These are phyloP conservation scores for Dasyurus viverrinus DNA, from an alignment of 2,113 vertebrate species.

Conservation along the genomic window DNA sequence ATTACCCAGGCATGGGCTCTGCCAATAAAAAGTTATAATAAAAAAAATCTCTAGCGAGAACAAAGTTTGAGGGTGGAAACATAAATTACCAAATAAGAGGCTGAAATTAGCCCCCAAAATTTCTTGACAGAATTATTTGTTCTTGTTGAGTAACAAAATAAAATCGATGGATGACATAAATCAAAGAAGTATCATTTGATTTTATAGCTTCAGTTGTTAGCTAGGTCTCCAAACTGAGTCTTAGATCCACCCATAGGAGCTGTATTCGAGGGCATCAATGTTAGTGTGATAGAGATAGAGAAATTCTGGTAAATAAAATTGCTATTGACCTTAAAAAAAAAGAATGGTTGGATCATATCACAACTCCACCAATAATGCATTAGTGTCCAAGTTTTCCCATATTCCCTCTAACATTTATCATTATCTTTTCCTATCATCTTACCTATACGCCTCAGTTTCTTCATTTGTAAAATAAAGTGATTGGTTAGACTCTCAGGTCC, in stretches of 20 bases:
- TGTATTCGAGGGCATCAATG: neutral
- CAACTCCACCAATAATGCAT: too few relatives aligned
- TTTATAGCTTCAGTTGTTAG: neutral
- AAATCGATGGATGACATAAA: neutral
- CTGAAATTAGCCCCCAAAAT: neutral
- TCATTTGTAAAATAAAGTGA: too few relatives aligned
- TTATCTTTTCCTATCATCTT: too few relatives aligned
- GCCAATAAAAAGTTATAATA: too few relatives aligned
- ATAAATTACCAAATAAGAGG: constrained; percentile 18
- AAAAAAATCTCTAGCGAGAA: constrained; percentile 37
- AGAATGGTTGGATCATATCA: too few relatives aligned
- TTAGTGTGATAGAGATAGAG: neutral
- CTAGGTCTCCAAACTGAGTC: neutral
- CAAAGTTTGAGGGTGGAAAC: constrained; percentile 24
- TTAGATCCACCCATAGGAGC: neutral
- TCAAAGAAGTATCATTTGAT: neutral
- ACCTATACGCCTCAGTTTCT: too few relatives aligned
- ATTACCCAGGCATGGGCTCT: too few relatives aligned
- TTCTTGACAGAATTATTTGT: constrained; percentile 8
- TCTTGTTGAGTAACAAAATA: neutral
- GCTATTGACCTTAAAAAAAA: neutral
- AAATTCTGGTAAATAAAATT: neutral
- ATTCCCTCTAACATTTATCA: too few relatives aligned
- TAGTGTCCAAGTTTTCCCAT: too few relatives aligned
- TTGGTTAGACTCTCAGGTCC: too few relatives aligned